Evolutionary conservation across 2,888 invertebrate species (phyloP).

Genomic region (Nomada ruficornis): DNA sequence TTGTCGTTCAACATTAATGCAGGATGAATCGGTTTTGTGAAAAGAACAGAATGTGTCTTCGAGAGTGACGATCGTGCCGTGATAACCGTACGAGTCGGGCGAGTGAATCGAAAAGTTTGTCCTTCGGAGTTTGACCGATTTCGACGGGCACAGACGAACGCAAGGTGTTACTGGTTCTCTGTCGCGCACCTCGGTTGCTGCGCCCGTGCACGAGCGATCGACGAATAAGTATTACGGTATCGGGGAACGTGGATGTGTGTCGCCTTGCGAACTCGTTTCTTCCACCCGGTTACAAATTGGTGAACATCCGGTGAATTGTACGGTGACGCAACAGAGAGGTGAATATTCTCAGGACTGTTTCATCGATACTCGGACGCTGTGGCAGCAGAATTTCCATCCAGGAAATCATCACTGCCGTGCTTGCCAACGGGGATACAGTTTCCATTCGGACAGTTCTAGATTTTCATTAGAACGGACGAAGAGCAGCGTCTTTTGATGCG

Average conservation of each 20-base stretch:
- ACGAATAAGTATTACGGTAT: slow-evolving; percentile 4
- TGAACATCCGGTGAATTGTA: slow-evolving; percentile 11
- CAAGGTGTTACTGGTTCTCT: background rate
- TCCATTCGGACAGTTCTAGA: too few relatives aligned
- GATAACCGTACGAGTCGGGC: background rate
- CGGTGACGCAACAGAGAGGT: slow-evolving; percentile 23
- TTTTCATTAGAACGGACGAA: too few relatives aligned
- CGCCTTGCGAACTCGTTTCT: slow-evolving; percentile 4
- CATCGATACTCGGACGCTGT: background rate
- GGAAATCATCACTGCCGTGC: too few relatives aligned
- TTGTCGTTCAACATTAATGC: background rate
- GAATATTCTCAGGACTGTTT: slow-evolving; percentile 1
- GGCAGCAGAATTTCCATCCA: too few relatives aligned
- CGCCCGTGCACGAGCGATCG: background rate
- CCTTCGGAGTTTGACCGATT: background rate
- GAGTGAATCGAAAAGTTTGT: background rate
- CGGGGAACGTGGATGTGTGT: slow-evolving; percentile 16
- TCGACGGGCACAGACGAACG: background rate
- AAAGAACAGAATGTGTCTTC: slow-evolving; percentile 3
- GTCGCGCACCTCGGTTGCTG: background rate
- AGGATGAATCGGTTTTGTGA: background rate
- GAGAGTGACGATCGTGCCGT: background rate
- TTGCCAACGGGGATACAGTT: too few relatives aligned
- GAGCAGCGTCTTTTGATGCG: too few relatives aligned
- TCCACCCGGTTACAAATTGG: slow-evolving; percentile 4